Evolutionary conservation across 2,888 invertebrate genomes (phyloP).

Genomic region (Aspidapion aeneum): DNA sequence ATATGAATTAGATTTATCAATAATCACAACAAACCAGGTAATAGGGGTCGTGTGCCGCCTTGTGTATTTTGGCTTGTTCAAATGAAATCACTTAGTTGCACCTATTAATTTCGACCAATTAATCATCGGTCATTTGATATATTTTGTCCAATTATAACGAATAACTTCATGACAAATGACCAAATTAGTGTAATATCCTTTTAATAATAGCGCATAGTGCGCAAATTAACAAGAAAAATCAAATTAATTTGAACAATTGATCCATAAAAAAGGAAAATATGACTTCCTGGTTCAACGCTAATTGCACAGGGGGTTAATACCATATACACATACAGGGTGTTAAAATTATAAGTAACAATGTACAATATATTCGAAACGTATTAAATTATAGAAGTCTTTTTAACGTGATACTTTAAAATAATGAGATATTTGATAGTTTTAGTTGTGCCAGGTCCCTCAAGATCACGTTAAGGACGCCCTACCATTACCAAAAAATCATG

Average conservation of each 20-base stretch:
- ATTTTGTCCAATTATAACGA: constrained; percentile 25
- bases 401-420: too few relatives aligned
- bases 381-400: too few relatives aligned
- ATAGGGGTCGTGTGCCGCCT: constrained; percentile 19
- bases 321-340: too few relatives aligned
- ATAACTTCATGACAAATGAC: constrained; percentile 39
- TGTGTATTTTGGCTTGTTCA: constrained; percentile 22
- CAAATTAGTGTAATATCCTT: constrained; percentile 41
- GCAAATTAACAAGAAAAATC: constrained; percentile 38
- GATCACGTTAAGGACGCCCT: too few relatives aligned
- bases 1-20: neutral
- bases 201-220: constrained; percentile 35
- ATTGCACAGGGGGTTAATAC: too few relatives aligned
- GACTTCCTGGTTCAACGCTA: constrained; percentile 24
- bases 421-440: too few relatives aligned
- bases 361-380: too few relatives aligned
- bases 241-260: constrained; percentile 35
- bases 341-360: too few relatives aligned
- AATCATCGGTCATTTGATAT: constrained; percentile 32
- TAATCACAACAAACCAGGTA: constrained; percentile 16
- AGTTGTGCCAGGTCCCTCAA: too few relatives aligned
- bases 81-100: constrained; percentile 29
- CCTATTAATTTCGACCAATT: constrained; percentile 32
- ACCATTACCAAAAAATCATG: too few relatives aligned
- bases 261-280: constrained; percentile 27